phyloP scores from a whole-genome alignment of 2,113 vertebrate genomes.

The Nothoprocta perdicaria region DNA sequence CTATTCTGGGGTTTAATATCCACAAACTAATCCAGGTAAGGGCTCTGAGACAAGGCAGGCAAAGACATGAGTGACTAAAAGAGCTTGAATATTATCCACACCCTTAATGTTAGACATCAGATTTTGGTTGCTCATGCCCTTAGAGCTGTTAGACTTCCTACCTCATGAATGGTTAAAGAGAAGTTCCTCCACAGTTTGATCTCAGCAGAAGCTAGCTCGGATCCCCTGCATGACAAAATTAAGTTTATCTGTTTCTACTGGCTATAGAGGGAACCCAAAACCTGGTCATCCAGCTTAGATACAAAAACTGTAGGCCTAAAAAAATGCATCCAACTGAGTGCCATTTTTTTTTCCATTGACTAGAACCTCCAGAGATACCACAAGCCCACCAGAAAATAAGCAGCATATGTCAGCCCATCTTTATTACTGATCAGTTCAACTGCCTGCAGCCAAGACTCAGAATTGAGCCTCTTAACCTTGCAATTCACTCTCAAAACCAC shows the following conservation, averaged over 20 bases:
- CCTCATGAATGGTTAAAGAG: background rate
- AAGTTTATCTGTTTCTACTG: background rate
- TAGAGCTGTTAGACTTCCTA: no score
- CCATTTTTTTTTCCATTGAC: background rate
- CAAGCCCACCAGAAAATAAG: background rate
- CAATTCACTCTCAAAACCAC: background rate
- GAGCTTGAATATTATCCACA: background rate
- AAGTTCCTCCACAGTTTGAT: background rate
- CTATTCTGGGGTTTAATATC: background rate
- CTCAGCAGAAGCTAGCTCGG: background rate
- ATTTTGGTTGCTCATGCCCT: background rate
- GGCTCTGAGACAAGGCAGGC: background rate
- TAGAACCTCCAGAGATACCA: background rate
- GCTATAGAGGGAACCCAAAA: background rate
- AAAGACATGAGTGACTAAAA: background rate
- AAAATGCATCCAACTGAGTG: background rate
- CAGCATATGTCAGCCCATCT: rapidly evolving
- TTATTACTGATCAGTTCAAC: background rate
- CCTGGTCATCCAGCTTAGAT: background rate
- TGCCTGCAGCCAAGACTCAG: background rate
- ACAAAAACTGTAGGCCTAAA: background rate
- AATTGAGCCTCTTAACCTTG: background rate
- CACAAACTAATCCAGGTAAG: background rate
- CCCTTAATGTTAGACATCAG: background rate
- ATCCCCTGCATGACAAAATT: background rate